Percentiles rank a stretch among this genome's conserved stretches.
These are phyloP conservation scores for Siphamia tubifer DNA, from an alignment of 2,113 vertebrate genomes.

Conservation along the genomic window DNA sequence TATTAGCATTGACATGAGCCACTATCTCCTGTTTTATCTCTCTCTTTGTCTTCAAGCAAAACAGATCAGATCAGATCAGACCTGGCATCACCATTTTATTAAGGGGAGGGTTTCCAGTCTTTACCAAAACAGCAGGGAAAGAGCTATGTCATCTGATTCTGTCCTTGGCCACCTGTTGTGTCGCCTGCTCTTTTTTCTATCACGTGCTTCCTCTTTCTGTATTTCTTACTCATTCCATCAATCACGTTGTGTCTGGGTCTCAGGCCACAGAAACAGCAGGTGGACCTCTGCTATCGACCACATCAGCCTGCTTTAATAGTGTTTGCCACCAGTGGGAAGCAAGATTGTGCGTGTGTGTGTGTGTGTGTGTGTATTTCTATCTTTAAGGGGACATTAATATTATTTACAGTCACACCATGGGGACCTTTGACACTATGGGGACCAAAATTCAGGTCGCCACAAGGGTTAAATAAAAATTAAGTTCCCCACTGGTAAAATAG, in stretches of 20 bases:
- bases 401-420: too few relatives aligned
- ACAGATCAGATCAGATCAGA: too few relatives aligned
- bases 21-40: too few relatives aligned
- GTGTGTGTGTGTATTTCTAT: too few relatives aligned
- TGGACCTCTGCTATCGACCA: conserved; percentile 49
- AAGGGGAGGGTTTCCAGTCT: conserved; percentile 18
- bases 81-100: conserved; percentile 3
- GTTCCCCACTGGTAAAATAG: too few relatives aligned
- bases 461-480: too few relatives aligned
- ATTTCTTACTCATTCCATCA: conserved; percentile 34
- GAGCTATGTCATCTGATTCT: conserved; percentile 44
- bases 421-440: too few relatives aligned
- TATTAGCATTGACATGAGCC: too few relatives aligned
- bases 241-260: conserved; percentile 42
- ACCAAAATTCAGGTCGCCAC: too few relatives aligned
- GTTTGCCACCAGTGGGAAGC: conserved; percentile 25
- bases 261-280: conserved; percentile 58
- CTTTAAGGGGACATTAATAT: too few relatives aligned
- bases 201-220: conserved; percentile 20
- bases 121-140: conserved; percentile 34
- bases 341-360: not conserved
- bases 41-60: too few relatives aligned
- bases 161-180: conserved; percentile 48
- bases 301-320: conserved; percentile 45
- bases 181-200: not conserved